A percentile compares a stretch with the other conserved stretches of the same genome.
These are phyloP conservation scores for Eristalis intricaria DNA, from an alignment of 2,888 invertebrate genomes.

Conservation along the genomic window DNA sequence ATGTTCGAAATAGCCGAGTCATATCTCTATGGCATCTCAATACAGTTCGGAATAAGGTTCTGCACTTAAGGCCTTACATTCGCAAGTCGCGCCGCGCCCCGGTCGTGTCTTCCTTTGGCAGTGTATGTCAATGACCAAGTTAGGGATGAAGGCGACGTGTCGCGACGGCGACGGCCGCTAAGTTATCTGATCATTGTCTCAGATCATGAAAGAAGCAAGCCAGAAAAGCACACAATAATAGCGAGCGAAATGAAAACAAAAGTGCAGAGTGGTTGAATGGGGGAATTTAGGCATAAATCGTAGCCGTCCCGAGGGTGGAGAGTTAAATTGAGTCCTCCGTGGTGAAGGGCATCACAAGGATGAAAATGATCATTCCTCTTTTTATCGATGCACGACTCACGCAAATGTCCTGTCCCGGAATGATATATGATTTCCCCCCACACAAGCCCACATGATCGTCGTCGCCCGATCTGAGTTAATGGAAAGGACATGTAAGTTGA, in stretches of 20 bases:
- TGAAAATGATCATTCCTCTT: not conserved
- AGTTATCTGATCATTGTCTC: conserved; percentile 61
- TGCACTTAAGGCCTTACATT: conserved; percentile 34
- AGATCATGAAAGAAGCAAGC: conserved; percentile 30
- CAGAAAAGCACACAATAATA: conserved; percentile 16
- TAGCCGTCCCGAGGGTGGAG: conserved; percentile 15
- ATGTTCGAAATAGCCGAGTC: conserved; percentile 15
- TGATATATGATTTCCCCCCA: conserved; percentile 51
- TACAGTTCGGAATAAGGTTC: conserved; percentile 32
- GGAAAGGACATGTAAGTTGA: conserved; percentile 59
- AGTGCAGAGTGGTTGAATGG: conserved; percentile 63
- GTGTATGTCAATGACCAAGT: not conserved
- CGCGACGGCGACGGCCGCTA: conserved; percentile 16
- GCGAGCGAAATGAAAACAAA: conserved; percentile 55
- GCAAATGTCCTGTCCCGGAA: not conserved
- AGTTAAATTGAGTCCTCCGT: conserved; percentile 51
- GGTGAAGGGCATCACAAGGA: not conserved
- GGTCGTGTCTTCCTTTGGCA: not conserved
- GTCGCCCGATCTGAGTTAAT: conserved; percentile 61
- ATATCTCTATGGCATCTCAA: conserved; percentile 16
- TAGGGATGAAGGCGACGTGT: conserved; percentile 17
- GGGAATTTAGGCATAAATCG: conserved; percentile 51
- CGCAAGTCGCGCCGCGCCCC: not conserved
- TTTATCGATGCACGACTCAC: not conserved
- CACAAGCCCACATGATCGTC: conserved; percentile 44